Percentiles rank a stretch among this genome's conserved stretches.
Evolutionary conservation across 2,888 invertebrate species (phyloP).

Genomic region (Athripsodes cinereus): DNA sequence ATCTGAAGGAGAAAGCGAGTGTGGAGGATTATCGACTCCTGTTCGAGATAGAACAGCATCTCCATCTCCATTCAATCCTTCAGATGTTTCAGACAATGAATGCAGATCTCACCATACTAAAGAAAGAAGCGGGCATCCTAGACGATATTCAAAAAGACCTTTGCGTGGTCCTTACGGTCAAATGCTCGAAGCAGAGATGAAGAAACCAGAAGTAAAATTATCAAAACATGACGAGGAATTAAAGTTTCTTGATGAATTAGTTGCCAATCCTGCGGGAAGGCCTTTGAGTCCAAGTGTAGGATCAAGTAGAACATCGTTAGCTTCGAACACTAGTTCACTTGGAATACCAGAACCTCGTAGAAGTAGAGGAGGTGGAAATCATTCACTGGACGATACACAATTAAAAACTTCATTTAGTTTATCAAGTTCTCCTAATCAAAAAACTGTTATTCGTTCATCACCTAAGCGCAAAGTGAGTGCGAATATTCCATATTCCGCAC

Average conservation of each 20-base stretch:
- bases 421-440: slow-evolving; percentile 21
- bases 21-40: slow-evolving; percentile 35
- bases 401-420: slow-evolving; percentile 31
- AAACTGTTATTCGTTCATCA: slow-evolving; percentile 33
- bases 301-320: slow-evolving; percentile 30
- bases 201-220: slow-evolving; percentile 53
- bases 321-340: slow-evolving; percentile 30
- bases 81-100: slow-evolving; percentile 58
- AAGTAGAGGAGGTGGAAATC: slow-evolving; percentile 43
- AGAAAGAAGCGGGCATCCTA: slow-evolving; percentile 48
- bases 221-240: slow-evolving; percentile 53
- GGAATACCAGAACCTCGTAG: slow-evolving; percentile 29
- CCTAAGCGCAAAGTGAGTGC: slow-evolving; percentile 59
- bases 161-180: slow-evolving; percentile 72
- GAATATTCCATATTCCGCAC: slow-evolving; percentile 45
- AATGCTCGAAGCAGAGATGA: slow-evolving; percentile 77
- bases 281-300: slow-evolving; percentile 30
- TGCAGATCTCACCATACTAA: slow-evolving; percentile 36
- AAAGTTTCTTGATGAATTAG: slow-evolving; percentile 46
- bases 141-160: slow-evolving; percentile 69
- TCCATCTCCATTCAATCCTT: slow-evolving; percentile 58
- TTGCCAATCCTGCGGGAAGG: slow-evolving; percentile 30
- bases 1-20: slow-evolving; percentile 66
- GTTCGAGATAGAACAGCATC: slow-evolving; percentile 54
- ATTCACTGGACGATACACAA: slow-evolving; percentile 51